Percentiles rank a stretch among this genome's conserved stretches.
Conservation (phyloP, 1,140 invertebrate species). For the Zaprionus camerounensis region DNA sequence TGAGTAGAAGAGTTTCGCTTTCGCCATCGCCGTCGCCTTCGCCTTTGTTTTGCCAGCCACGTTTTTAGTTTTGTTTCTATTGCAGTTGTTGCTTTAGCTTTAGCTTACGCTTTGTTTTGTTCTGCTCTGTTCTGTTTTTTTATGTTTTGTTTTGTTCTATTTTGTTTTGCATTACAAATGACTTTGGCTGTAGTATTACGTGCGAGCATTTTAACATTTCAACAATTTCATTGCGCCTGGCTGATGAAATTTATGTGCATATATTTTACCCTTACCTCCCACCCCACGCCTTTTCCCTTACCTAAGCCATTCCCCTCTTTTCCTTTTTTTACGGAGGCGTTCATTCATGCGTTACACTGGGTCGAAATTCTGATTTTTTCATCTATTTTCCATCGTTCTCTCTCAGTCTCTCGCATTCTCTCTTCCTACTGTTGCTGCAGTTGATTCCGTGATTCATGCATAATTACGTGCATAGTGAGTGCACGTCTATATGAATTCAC, state of each 20-base stretch:
- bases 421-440: slow-evolving; percentile 35
- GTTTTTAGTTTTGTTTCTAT: slow-evolving; percentile 58
- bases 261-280: slow-evolving; percentile 39
- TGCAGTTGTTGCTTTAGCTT: slow-evolving; percentile 30
- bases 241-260: slow-evolving; percentile 76
- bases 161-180: slow-evolving; percentile 77
- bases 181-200: slow-evolving; percentile 54
- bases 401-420: background rate
- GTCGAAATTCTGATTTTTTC: slow-evolving; percentile 41
- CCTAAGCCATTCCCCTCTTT: background rate
- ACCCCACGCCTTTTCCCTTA: background rate
- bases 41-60: slow-evolving; percentile 56
- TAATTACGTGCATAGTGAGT: slow-evolving; percentile 61
- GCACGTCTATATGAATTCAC: slow-evolving; percentile 55
- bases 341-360: slow-evolving; percentile 71
- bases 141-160: slow-evolving; percentile 41
- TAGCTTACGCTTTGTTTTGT: slow-evolving; percentile 4
- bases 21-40: slow-evolving; percentile 26
- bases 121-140: slow-evolving; percentile 24
- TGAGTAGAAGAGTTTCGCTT: slow-evolving; percentile 16
- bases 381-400: background rate
- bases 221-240: slow-evolving; percentile 75
- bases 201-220: slow-evolving; percentile 80
- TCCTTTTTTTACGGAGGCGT: slow-evolving; percentile 36
- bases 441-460: slow-evolving; percentile 77